Base-by-base conservation (phyloP, 2,797 vertebrate species). In the Oreortyx pictus region DNA sequence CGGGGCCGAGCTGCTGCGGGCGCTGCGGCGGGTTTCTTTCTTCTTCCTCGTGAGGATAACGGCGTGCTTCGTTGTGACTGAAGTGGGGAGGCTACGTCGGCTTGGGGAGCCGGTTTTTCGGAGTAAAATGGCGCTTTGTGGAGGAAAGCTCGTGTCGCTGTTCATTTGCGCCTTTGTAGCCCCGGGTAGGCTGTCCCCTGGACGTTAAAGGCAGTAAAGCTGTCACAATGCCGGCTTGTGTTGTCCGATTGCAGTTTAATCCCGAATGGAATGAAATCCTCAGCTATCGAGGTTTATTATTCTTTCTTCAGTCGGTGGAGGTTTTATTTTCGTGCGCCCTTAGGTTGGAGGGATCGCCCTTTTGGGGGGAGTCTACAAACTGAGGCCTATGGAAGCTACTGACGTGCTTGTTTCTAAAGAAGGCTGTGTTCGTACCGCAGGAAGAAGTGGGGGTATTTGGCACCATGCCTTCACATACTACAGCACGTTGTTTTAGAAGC, bases 31-130 rank as follows among this genome's bases (percentile, higher is more conserved):
- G 39, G 39, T 4, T 25, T 24, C 22, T 24, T 27, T 50, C 9
- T 5, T 52, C 29, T 6, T 10, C 24, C 8, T 8, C 25, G 5
- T 9, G 11, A 7, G 44, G 59, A 39, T 84, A 60, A 89, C 6
- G 4, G 3, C 6, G 13, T 39, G 1, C 0, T 0, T 8, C 0
- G 50, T 89, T 61, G 2, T 67, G 52, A 8, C 1, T 57, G 47
- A 27, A 22, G 4, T 22, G 16, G 62, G 62, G 60, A 68, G 11
- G 49, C 4, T 33, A 22, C 27, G 8, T 56, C 18, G 23, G 9
- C 14, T 31, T 17, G 22, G 13, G 13, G 52, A 12, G 25, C 75
- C 2, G 27, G 8, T 16, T 82, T 66, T 8, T n/a, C 3, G 60
- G 29, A 7, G 0, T 33, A 33, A 31, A 9, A 20, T 35, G 52